Base-by-base conservation (phyloP, 2,113 vertebrate species). In the Axis porcinus region DNA sequence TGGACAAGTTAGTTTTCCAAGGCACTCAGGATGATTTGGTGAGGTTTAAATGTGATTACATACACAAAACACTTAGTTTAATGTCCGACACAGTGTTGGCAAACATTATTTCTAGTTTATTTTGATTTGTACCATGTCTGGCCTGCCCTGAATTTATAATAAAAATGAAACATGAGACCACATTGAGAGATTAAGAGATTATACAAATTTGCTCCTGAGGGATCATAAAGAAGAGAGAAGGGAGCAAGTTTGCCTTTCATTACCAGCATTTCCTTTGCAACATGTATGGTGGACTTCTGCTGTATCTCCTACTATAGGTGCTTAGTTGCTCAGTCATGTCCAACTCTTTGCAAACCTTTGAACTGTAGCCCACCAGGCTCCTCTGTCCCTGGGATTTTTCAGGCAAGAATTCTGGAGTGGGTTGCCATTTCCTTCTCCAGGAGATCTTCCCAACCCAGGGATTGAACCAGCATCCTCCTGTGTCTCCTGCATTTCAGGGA, bases 61-160 rank as follows among this genome's bases (percentile, higher is more conserved):
- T 28, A 30, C 52, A 54, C 58, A 55, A 93, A 90, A 43, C 57
- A 55, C 12, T 94, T 50, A 83, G 28, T 50, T 70, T 64, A 79
- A 12, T 70, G 4, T 86, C 52, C 36, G 30, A 40, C 40, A 76
- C 30, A 57, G 74, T 45, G 40, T 58, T 86, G 70, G 54, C 50
- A 86, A 89, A 67, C 45, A 67, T 15, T 60, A 28, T 84, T 96
- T 96, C 76, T 81, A 76, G 86, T 62, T 95, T 94, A 76, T 89
- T 82, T 96, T 33, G 43, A 55, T 83, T 70, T 86, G 33, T 95
- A 12, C 45, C 21, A 95, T 94, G 57, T 54, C 55, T 76, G 76
- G 15, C 17, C 43, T 95, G 23, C 28, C 62, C 43, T 96, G 89
- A 36, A 70, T 95, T 97, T 74, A 81, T 83, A 78, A 84, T 86